A percentile compares a stretch with the other conserved stretches of the same genome.
Evolutionary conservation across 2,888 invertebrate species (phyloP).

Genomic region (Cataglyphis albicans): DNA sequence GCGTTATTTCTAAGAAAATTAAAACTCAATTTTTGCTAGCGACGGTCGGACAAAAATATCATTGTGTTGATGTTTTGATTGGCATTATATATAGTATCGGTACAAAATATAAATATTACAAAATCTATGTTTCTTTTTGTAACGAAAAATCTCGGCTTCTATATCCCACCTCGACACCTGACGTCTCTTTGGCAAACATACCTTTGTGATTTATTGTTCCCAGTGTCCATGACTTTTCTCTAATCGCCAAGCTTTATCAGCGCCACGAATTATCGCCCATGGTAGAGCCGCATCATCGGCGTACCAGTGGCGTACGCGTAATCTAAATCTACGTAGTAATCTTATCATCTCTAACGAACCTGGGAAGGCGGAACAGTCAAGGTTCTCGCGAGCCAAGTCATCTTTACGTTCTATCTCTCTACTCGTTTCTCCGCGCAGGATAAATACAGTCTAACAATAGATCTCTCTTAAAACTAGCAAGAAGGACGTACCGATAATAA

Average conservation of each 20-base stretch:
- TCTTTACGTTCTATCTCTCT: conserved; percentile 1
- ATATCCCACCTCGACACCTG: conserved; percentile 52
- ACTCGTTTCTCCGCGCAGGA: conserved; percentile 15
- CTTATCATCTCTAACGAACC: conserved; percentile 24
- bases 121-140: conserved; percentile 39
- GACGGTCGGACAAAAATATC: not conserved
- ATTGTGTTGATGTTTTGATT: not conserved
- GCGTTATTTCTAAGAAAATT: not conserved
- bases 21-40: not conserved
- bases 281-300: conserved; percentile 5
- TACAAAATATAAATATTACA: conserved; percentile 2
- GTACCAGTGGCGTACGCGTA: conserved; percentile 7
- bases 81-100: not conserved
- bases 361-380: conserved; percentile 6
- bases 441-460: conserved; percentile 52
- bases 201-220: conserved; percentile 69
- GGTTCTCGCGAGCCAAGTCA: not conserved
- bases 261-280: conserved; percentile 32
- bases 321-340: conserved; percentile 45
- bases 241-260: conserved; percentile 39
- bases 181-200: conserved; percentile 79
- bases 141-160: conserved; percentile 49
- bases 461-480: conserved; percentile 17
- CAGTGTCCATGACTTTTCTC: conserved; percentile 46
- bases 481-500: conserved; percentile 38